Base-by-base conservation (phyloP, 1,140 invertebrate genomes). In the Heliconius melpomene region DNA sequence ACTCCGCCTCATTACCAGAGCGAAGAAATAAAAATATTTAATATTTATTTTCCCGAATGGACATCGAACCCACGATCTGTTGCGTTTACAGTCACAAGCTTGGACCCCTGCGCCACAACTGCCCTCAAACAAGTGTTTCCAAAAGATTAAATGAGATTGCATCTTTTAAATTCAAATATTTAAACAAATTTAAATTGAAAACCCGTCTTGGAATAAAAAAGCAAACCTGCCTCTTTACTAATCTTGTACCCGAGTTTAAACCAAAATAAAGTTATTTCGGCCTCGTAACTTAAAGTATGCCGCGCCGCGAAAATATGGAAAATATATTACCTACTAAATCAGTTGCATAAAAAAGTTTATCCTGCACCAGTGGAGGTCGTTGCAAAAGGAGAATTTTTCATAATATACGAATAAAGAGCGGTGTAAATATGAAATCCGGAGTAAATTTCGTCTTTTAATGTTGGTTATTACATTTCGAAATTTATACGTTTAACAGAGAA, bases 321-420 rank as follows among this genome's bases (percentile, higher is more conserved):
- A 77, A 80, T 77, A 80, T 75, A 80, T 80, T 80, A 77, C 75
- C 46, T 72, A 80, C 79, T 80, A 80, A 80, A 80, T 80, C 72
- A 80, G 74, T 73, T 80, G 75, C 52, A 80, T 74, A 80, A 77
- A 80, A 71, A 80, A 80, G 16, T 73, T 74, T 29, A 74, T 50
- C 75, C 79, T 66, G 70, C 75, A 74, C 29, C 74, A 80, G 72
- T 77, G 52, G 52, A 80, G 71, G 72, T 80, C 54, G 54, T 70
- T 71, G 52, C 87, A 87, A 85, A 87, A 84, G 83, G 78, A 84
- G 82, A 81, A 85, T 85, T 87, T 85, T 82, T 84, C 81, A 79
- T 85, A 82, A 84, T 85, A 85, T 82, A 82, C 75, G 79, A 82
- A 83, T 81, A 86, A 82, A 84, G 78, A 79, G 66, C 79, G 79